Base-by-base conservation (phyloP, 2,113 vertebrate species). In the Urocitellus parryii region DNA sequence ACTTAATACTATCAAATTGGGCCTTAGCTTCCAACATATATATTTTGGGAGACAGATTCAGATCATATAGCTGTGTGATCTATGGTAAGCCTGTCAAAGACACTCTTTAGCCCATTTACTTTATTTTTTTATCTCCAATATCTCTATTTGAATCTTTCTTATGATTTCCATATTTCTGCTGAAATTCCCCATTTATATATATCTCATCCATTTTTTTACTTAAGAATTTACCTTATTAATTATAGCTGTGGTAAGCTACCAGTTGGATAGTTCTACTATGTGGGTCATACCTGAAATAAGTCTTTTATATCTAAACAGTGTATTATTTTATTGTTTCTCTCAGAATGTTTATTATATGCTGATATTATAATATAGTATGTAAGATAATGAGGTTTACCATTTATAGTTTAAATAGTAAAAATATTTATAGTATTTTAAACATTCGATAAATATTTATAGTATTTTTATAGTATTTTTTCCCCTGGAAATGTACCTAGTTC, bases 141-240 rank as follows among this genome's bases (percentile, higher is more conserved):
- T 90, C 87, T 80, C 56, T 14, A 63, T n/a, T 92, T 85, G 70
- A 37, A 42, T 70, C 27, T 72, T 90, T 63, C 32, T 72, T 90
- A 85, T 45, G 5, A 72, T 84, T 88, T 93, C 24, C 56, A 67
- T 88, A 82, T 88, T 84, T 93, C 87, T 76, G 8, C 61, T 93
- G 5, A 85, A 81, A 88, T 80, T 32, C 3, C 9, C 9, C 29
- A 51, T 81, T 63, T 2, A 51, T 51, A 51, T 70, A 65, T 9
- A 24, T 70, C 18, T 61, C 29, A 88, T 53, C 17, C 32, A 81
- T 67, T 53, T 78, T 78, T 78, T 73, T 61, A 91, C 13, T 72
- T 5, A 82, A 86, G 22, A 5, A 20, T 82, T 90, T 78, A 78
- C 42, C 16, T 94, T 70, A 77, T 39, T 53, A 70, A 73, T 58